These are phyloP conservation scores for Sakesphorus luctuosus DNA, from an alignment of 2,113 vertebrate species.

Conservation along the genomic window DNA sequence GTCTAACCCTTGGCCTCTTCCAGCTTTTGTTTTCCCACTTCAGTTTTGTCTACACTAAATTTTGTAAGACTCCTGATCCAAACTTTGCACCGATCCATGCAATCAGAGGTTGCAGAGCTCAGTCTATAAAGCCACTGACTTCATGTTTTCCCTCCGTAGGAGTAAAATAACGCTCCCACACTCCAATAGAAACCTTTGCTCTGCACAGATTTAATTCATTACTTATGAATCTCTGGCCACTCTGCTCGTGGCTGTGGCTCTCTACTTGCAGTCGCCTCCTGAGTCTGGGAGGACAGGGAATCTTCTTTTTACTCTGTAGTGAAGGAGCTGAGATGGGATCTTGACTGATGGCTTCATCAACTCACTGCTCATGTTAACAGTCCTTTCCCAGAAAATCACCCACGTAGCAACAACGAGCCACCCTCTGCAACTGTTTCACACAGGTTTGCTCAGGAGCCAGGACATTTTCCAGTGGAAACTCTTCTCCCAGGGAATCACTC, in stretches of 20 bases:
- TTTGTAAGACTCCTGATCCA: not conserved
- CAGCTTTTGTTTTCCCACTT: not conserved
- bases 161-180: conserved; percentile 55
- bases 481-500: conserved; percentile 20
- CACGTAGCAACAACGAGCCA: not conserved
- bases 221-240: conserved; percentile 57
- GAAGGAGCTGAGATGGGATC: not conserved
- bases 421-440: not conserved
- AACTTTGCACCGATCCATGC: not conserved
- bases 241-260: not conserved
- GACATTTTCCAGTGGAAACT: conserved; percentile 22
- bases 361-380: not conserved
- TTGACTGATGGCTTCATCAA: not conserved
- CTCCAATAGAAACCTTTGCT: conserved; percentile 56
- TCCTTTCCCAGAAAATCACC: not conserved
- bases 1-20: not conserved
- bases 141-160: conserved; percentile 40
- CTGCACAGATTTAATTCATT: conserved; percentile 65
- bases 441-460: not conserved
- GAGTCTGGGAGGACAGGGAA: not conserved
- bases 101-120: not conserved
- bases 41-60: not conserved
- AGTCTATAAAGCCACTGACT: conserved; percentile 1
- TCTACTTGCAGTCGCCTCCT: fast-evolving
- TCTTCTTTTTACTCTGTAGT: not conserved